Percentiles rank a stretch among this genome's conserved stretches.
Conservation (phyloP, 2,113 vertebrate genomes). For the Triplophysa tibetana region DNA sequence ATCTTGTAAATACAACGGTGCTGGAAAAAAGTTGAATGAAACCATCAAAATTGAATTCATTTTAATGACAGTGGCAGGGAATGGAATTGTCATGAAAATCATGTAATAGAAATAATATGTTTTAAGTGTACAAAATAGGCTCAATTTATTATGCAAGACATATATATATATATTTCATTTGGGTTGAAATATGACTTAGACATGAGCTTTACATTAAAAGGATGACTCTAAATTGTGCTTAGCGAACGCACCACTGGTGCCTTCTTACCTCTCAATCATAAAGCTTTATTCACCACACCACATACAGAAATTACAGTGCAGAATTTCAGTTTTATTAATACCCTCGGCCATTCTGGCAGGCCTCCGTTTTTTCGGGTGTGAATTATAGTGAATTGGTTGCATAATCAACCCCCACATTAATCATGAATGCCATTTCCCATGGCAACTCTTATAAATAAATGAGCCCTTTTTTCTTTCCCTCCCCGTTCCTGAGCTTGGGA, state of each 20-base stretch:
- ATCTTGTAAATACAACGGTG: no score
- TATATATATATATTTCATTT: no score
- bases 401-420: constrained; percentile 76
- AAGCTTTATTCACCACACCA: constrained; percentile 24
- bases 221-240: constrained; percentile 7
- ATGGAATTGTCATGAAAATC: no score
- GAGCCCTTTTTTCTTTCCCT: constrained; percentile 52
- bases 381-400: constrained; percentile 74
- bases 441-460: constrained; percentile 75
- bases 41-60: no score
- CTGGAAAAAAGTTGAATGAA: no score
- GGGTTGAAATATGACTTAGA: no score
- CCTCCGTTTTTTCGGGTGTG: constrained; percentile 68
- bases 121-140: no score
- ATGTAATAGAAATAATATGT: no score
- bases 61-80: no score
- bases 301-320: constrained; percentile 31
- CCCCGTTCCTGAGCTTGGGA: constrained; percentile 28
- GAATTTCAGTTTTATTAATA: constrained; percentile 49
- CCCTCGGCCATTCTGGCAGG: constrained; percentile 47
- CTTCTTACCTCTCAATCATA: constrained; percentile 26
- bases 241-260: background rate
- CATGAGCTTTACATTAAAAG: background rate
- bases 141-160: no score
- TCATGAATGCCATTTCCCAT: constrained; percentile 69